Evolutionary conservation across 2,888 invertebrate genomes (phyloP).

Genomic region (Rhimphoctona megacephalus): DNA sequence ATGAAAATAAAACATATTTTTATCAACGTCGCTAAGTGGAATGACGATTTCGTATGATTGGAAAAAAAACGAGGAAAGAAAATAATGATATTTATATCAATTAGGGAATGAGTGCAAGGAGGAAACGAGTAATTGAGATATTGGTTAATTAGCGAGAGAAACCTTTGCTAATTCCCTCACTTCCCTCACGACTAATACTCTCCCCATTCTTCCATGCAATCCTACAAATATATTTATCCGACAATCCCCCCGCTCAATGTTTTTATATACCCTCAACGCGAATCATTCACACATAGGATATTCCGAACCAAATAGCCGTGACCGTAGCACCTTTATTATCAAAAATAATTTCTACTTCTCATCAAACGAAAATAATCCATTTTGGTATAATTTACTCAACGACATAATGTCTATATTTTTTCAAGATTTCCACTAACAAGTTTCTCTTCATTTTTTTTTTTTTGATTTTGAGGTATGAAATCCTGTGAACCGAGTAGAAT

Average conservation of each 20-base stretch:
- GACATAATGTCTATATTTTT: not conserved
- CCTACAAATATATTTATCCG: slow-evolving; percentile 36
- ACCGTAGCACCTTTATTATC: not conserved
- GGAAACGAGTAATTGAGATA: slow-evolving; percentile 56
- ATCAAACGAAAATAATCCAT: not conserved
- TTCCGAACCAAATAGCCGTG: slow-evolving; percentile 6
- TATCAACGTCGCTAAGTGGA: not conserved
- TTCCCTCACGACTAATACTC: not conserved
- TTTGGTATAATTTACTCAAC: not conserved
- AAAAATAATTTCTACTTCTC: not conserved
- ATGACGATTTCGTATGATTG: not conserved
- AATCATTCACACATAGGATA: not conserved
- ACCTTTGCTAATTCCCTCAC: slow-evolving; percentile 1
- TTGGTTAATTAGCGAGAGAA: slow-evolving; percentile 60
- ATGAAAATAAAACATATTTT: not conserved
- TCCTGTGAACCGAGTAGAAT: too few species aligned
- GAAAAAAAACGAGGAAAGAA: not conserved
- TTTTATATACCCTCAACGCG: not conserved
- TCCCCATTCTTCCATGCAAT: slow-evolving; percentile 20
- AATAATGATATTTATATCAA: slow-evolving; percentile 41
- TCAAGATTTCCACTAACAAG: not conserved
- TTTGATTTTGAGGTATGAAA: too few species aligned
- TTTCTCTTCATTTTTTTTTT: not conserved
- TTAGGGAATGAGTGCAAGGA: slow-evolving; percentile 12
- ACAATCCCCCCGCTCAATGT: not conserved